Evolutionary conservation across 2,888 invertebrate species (phyloP).

Genomic region (Fragum whitleyi): DNA sequence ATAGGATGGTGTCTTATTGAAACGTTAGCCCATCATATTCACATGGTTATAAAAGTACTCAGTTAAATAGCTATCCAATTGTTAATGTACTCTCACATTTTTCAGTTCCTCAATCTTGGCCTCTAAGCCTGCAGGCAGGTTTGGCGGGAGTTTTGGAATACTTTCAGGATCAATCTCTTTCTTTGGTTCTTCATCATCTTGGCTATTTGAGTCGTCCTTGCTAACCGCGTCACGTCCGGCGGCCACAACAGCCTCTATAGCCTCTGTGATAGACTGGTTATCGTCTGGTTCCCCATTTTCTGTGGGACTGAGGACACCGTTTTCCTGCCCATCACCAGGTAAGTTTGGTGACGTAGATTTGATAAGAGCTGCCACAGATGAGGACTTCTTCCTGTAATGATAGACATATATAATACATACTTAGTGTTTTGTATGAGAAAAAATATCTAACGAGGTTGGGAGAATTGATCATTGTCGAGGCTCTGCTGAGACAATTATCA

Average conservation of each 20-base stretch:
- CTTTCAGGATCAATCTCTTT: conserved; percentile 67
- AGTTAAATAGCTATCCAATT: no score
- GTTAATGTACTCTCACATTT: conserved; percentile 74
- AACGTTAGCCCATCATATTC: no score
- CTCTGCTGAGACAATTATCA: no score
- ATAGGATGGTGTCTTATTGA: no score
- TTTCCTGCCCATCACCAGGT: conserved; percentile 51
- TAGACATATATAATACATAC: no score
- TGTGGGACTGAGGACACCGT: conserved; percentile 44
- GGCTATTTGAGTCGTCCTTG: conserved; percentile 83
- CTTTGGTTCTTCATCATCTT: conserved; percentile 71
- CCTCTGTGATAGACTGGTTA: conserved; percentile 57
- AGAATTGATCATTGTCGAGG: no score
- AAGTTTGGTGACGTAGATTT: conserved; percentile 65
- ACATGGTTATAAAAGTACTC: no score
- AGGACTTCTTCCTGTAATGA: conserved; percentile 78
- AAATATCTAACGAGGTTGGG: no score
- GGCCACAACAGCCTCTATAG: conserved; percentile 57
- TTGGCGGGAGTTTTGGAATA: conserved; percentile 83
- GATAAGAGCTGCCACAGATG: conserved; percentile 80
- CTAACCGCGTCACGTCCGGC: conserved; percentile 51
- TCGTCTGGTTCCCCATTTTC: conserved; percentile 59
- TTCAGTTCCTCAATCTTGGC: conserved; percentile 86
- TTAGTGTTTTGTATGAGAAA: no score
- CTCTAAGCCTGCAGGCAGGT: conserved; percentile 86